Evolutionary conservation across 2,113 vertebrate species (phyloP).

Genomic region (Clupea harengus): DNA sequence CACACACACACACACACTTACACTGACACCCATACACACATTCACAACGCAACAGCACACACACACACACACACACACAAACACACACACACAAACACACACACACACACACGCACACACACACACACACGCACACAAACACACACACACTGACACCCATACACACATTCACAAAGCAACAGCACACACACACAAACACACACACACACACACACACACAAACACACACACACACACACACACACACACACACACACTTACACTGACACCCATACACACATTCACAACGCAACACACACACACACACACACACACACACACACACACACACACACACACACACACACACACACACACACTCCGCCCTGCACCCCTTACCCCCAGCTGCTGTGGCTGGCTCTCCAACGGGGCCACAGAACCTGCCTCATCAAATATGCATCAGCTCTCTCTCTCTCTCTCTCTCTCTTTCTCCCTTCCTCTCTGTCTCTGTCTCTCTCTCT

Average conservation of each 20-base stretch:
- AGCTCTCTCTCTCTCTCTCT: slow-evolving; percentile 32
- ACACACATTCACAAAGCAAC: neutral
- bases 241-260: neutral
- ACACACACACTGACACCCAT: neutral
- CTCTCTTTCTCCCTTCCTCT: no score
- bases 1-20: neutral
- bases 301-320: slow-evolving; percentile 8
- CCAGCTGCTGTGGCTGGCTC: slow-evolving; percentile 40
- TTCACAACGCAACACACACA: no score
- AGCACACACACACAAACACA: neutral
- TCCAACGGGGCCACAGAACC: slow-evolving; percentile 61
- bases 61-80: neutral
- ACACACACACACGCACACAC: neutral
- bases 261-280: neutral
- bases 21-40: neutral
- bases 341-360: slow-evolving; percentile 15
- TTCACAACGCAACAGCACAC: no score
- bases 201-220: neutral
- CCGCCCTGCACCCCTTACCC: slow-evolving; percentile 38
- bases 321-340: slow-evolving; percentile 9
- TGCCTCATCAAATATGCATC: slow-evolving; percentile 76
- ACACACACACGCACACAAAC: neutral
- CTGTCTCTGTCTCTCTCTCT: slow-evolving; percentile 49
- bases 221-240: no score
- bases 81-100: neutral